phyloP scores from a whole-genome alignment of 2,888 invertebrate genomes.

The Mayetiola destructor region DNA sequence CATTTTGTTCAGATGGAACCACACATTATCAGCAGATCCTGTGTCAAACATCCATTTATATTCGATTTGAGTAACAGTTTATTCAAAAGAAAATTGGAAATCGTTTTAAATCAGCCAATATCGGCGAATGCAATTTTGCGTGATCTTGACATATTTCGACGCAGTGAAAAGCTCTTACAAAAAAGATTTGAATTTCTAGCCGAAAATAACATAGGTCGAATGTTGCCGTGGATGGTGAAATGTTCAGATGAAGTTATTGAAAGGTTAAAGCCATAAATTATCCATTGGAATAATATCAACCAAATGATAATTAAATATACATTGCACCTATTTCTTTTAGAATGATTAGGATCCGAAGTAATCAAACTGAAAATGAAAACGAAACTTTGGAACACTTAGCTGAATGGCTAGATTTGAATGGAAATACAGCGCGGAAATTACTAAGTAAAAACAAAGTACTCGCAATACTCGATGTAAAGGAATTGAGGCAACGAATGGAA shows the following conservation, averaged over 20 bases:
- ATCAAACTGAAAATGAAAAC: too few relatives aligned
- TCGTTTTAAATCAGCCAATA: not conserved
- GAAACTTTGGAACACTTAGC: too few relatives aligned
- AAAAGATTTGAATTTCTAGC: not conserved
- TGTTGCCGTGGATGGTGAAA: slow-evolving; percentile 6
- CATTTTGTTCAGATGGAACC: not conserved
- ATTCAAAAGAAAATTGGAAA: not conserved
- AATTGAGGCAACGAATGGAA: too few relatives aligned
- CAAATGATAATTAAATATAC: too few relatives aligned
- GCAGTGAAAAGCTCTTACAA: not conserved
- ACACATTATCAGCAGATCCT: not conserved
- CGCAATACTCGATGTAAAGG: too few relatives aligned
- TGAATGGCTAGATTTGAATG: too few relatives aligned
- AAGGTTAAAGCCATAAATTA: too few relatives aligned
- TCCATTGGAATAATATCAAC: too few relatives aligned
- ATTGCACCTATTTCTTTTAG: too few relatives aligned
- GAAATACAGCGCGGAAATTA: too few relatives aligned
- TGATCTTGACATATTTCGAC: not conserved
- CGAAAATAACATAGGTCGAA: not conserved
- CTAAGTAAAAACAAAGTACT: too few relatives aligned
- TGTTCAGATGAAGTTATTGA: not conserved
- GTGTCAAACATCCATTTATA: not conserved
- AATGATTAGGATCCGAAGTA: too few relatives aligned
- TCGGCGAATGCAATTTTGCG: not conserved
- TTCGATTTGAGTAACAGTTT: not conserved